A percentile compares a stretch with the other conserved stretches of the same genome.
Evolutionary conservation across 2,797 vertebrate species (phyloP).

Genomic region (Pachyuromys duprasi): DNA sequence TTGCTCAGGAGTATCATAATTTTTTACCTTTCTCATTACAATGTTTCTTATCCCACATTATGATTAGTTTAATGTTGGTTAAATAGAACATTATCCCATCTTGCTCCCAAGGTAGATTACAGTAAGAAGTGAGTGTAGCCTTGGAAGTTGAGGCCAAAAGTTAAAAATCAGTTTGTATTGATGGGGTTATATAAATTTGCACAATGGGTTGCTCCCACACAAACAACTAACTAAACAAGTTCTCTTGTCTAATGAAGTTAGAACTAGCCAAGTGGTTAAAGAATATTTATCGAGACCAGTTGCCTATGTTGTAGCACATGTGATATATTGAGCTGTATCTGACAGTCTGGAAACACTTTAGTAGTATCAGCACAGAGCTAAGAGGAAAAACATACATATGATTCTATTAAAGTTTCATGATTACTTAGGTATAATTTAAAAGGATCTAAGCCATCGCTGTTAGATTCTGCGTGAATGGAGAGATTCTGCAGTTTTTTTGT

Average conservation of each 20-base stretch:
- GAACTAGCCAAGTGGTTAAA: conserved; percentile 4
- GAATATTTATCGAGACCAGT: not conserved
- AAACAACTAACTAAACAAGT: conserved; percentile 34
- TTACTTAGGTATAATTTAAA: not conserved
- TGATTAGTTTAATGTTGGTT: conserved; percentile 20
- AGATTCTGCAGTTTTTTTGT: not conserved
- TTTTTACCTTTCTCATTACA: not conserved
- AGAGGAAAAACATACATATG: not conserved
- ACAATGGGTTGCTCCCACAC: not conserved
- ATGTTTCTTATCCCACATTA: not conserved
- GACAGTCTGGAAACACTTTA: not conserved
- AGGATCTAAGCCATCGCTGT: not conserved
- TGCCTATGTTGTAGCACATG: not conserved
- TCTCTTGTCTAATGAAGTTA: conserved; percentile 26
- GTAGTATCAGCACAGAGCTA: not conserved
- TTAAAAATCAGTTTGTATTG: conserved; percentile 27
- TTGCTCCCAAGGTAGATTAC: not conserved
- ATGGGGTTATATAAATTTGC: not conserved
- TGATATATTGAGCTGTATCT: conserved; percentile 16
- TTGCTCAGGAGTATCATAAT: not conserved
- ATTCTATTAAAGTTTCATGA: conserved; percentile 5
- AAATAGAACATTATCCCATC: not conserved
- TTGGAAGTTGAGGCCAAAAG: conserved; percentile 52
- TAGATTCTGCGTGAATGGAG: not conserved
- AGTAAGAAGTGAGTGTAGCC: not conserved